Percentiles rank a stretch among this genome's conserved stretches.
Evolutionary conservation across 2,888 invertebrate species (phyloP).

Genomic region (Scaptomyza reducta): DNA sequence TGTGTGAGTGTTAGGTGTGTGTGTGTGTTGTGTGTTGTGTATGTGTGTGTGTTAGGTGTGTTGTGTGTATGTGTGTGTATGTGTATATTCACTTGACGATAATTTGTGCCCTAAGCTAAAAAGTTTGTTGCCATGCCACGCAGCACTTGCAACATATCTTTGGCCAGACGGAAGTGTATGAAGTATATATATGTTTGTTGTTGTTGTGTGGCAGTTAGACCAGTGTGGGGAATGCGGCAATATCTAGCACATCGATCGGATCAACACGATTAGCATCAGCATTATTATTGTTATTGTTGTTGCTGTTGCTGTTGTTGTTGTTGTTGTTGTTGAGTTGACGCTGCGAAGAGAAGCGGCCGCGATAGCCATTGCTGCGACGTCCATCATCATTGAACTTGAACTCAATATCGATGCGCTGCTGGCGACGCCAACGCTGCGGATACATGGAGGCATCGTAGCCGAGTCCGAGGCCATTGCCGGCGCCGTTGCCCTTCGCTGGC

Average conservation of each 20-base stretch:
- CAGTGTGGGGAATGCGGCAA: neutral
- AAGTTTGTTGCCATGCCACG: too few species aligned
- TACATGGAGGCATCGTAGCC: slow-evolving; percentile 25
- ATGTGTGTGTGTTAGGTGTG: neutral
- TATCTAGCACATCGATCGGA: neutral
- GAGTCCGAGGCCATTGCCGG: neutral
- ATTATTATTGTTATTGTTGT: neutral
- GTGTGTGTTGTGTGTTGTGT: too few species aligned
- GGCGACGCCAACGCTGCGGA: slow-evolving; percentile 39
- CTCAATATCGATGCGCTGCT: slow-evolving; percentile 39
- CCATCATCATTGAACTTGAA: slow-evolving; percentile 45
- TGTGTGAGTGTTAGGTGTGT: too few species aligned
- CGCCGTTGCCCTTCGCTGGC: neutral
- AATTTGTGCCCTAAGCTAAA: too few species aligned
- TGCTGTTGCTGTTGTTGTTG: neutral
- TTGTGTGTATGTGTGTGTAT: neutral
- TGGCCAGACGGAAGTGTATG: too few species aligned
- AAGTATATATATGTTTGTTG: neutral
- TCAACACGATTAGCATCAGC: neutral
- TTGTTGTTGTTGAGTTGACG: neutral
- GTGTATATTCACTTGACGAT: too few species aligned
- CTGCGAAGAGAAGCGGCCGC: neutral
- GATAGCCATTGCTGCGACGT: slow-evolving; percentile 6
- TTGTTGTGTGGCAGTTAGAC: neutral
- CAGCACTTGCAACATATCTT: too few species aligned